phyloP scores from a whole-genome alignment of 2,113 vertebrate species.

The Todiramphus chloris region DNA sequence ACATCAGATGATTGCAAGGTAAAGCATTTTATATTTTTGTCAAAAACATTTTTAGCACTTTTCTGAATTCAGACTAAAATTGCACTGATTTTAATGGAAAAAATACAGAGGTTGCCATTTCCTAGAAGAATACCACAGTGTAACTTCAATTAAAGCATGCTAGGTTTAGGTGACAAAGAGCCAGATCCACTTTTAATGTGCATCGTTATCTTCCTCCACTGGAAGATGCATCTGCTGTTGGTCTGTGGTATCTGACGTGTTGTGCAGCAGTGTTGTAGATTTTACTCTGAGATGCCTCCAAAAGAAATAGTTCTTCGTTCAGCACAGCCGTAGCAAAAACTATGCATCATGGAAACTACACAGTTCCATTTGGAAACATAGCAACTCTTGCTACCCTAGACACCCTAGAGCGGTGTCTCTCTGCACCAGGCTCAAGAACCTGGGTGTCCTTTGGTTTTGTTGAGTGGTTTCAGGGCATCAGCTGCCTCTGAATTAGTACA shows the following conservation, averaged over 20 bases:
- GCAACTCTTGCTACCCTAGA: background rate
- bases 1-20: constrained; percentile 81
- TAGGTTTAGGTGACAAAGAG: background rate
- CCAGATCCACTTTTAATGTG: background rate
- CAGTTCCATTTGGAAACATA: background rate
- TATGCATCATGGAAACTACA: background rate
- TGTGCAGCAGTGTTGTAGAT: background rate
- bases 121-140: background rate
- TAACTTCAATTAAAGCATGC: background rate
- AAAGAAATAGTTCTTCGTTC: background rate
- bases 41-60: background rate
- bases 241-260: background rate
- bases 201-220: background rate
- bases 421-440: background rate
- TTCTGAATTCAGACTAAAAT: background rate
- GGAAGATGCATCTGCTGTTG: background rate
- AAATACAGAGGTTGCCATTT: background rate
- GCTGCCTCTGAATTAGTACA: background rate
- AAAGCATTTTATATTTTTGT: background rate
- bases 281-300: background rate
- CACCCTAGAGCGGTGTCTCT: background rate
- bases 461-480: background rate
- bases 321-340: background rate
- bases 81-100: background rate
- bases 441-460: background rate